Conservation (phyloP, 2,113 vertebrate genomes). For the Lagopus muta region DNA sequence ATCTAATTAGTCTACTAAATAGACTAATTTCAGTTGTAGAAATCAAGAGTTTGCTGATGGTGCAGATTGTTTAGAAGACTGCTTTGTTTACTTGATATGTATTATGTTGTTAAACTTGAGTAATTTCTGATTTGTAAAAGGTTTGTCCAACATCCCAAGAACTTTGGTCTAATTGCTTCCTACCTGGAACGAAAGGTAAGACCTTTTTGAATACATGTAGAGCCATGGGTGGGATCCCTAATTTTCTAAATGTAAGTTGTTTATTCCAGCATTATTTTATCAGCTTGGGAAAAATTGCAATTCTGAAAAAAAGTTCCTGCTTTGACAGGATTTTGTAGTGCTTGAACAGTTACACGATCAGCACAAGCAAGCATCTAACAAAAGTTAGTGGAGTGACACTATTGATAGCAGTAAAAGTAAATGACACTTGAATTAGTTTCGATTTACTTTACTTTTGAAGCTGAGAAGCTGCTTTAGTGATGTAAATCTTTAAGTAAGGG, state of each 20-base stretch:
- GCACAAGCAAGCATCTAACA: not conserved
- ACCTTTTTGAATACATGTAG: not conserved
- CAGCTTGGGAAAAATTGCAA: not conserved
- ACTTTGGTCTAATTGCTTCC: slow-evolving; percentile 96
- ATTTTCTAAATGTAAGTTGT: slow-evolving; percentile 29
- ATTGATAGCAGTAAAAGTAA: not conserved
- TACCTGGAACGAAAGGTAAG: slow-evolving; percentile 98
- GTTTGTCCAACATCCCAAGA: slow-evolving; percentile 99
- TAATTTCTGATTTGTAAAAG: slow-evolving; percentile 75
- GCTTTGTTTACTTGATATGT: not conserved
- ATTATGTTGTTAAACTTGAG: slow-evolving; percentile 32
- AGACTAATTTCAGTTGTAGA: not conserved
- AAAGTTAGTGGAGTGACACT: not conserved
- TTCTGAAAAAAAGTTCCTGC: not conserved
- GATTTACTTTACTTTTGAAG: not conserved
- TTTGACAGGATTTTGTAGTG: not conserved
- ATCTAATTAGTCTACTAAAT: no score
- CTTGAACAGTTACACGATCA: not conserved
- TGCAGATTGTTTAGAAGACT: not conserved
- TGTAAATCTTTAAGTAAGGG: not conserved
- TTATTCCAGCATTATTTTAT: not conserved
- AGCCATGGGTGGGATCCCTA: slow-evolving; percentile 5
- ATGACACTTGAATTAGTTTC: not conserved
- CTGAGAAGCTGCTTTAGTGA: not conserved
- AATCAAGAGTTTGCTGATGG: not conserved